phyloP scores from a whole-genome alignment of 2,113 vertebrate species.

The Passer montanus region DNA sequence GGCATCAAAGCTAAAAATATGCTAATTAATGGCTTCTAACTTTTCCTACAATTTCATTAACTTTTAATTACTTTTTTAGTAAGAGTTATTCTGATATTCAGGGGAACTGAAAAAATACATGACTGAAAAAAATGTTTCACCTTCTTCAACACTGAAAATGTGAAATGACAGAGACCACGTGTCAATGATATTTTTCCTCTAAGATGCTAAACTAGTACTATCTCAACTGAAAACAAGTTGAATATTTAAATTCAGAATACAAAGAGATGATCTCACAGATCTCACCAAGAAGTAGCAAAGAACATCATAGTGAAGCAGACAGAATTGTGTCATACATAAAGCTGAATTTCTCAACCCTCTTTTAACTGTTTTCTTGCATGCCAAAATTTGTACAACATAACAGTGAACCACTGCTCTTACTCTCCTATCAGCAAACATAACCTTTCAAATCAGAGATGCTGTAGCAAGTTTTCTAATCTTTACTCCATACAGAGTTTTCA shows the following conservation, averaged over 20 bases:
- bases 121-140: background rate
- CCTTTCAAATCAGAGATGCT: background rate
- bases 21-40: background rate
- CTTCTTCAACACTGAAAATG: background rate
- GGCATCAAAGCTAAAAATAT: background rate
- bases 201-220: background rate
- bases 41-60: background rate
- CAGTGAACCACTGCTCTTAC: background rate
- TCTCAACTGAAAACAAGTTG: background rate
- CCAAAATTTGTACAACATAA: background rate
- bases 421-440: background rate
- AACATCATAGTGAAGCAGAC: background rate
- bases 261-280: background rate
- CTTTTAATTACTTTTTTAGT: background rate
- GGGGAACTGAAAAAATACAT: background rate
- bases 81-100: background rate
- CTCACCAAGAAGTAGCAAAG: background rate
- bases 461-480: background rate
- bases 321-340: background rate
- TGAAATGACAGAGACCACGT: background rate
- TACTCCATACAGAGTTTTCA: background rate
- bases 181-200: background rate
- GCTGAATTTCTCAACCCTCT: background rate
- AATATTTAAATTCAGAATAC: background rate
- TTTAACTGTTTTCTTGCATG: background rate